Base-by-base conservation (phyloP, 64 coral and sea anemone genomes). In the Hydrozoanthus tunicans region DNA sequence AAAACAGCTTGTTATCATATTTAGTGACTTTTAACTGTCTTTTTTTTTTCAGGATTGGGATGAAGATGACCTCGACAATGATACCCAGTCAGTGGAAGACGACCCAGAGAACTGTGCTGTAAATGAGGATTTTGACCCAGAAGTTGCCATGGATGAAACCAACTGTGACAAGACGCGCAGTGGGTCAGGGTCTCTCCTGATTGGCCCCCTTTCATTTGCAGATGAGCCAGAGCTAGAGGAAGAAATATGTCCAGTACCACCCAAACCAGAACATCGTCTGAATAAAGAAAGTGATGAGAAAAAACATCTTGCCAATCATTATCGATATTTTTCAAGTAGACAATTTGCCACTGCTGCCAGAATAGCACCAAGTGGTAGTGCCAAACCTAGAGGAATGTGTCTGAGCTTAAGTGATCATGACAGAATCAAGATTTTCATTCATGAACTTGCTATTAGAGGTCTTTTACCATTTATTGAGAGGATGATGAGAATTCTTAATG, bases 401-500 rank as follows among this genome's bases (percentile, higher is more conserved):
- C 78, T 99, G 79, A 99, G 94, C 70, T 56, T 99, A 14, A 99
- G 97, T 92, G 97, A 99, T 90, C 97, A 96, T 77, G 97, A 99
- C 73, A 99, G 97, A 58, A 99, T 99, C 15, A 99, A 96, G 79
- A 99, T 99, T 76, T 99, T 99, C 86, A 84, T 99, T 73, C 97
- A 99, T 92, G 97, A 99, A 90, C 89, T 99, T 78, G 97, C 92
- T 58, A 95, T 96, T 54, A 89, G 97, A 43, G 97, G 97, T 10
- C 90, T 99, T 10, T 79, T 99, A 15, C 97, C 94, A 77, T 99
- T 89, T 80, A 96, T 99, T 81, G 97, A 99, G 85, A 96, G 26
- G 67, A 68, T 83, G 8, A 99, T 99, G 97, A 92, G 91, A 94
- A 68, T 59, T 59, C 90, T 99, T 8, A 93, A 99, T 90, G 97